These are phyloP conservation scores for Phortica variegata DNA, from an alignment of 1,140 invertebrate species.

Conservation along the genomic window DNA sequence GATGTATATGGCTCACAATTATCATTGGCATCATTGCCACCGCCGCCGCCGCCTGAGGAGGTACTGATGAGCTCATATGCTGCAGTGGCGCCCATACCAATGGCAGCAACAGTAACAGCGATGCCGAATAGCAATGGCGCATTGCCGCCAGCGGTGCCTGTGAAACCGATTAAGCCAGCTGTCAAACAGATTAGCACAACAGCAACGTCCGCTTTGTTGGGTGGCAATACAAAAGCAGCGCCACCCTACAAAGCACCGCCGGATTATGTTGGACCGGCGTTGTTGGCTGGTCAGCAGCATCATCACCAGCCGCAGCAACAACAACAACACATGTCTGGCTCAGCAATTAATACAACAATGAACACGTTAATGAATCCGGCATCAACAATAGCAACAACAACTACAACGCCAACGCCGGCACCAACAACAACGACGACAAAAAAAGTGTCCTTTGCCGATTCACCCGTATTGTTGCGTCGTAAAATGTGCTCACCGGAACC, in stretches of 20 bases:
- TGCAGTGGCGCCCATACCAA: constrained; percentile 23
- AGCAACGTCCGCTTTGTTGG: constrained; percentile 5
- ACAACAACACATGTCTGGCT: constrained; percentile 3
- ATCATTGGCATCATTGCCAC: constrained; percentile 67
- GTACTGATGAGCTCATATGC: constrained; percentile 30
- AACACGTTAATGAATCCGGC: too few species aligned
- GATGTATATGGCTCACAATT: constrained; percentile 70
- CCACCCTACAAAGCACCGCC: constrained; percentile 56
- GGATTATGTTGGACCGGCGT: constrained; percentile 43
- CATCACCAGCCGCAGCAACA: constrained; percentile 1
- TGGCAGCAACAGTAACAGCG: constrained; percentile 3
- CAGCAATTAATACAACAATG: neutral
- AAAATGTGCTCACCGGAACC: constrained; percentile 55
- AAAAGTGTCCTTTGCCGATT: constrained; percentile 55
- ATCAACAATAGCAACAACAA: constrained; percentile 7
- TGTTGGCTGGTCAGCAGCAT: neutral
- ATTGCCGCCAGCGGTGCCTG: constrained; percentile 44
- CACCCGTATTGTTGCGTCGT: constrained; percentile 48
- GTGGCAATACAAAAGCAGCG: constrained; percentile 38
- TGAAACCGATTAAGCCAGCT: constrained; percentile 49
- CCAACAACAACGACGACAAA: constrained; percentile 30
- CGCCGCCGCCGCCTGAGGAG: constrained; percentile 66
- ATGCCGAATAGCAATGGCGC: constrained; percentile 33
- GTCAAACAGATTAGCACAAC: constrained; percentile 24
- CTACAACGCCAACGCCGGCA: constrained; percentile 23